Evolutionary conservation across 2,113 vertebrate genomes (phyloP).

Genomic region (Collichthys lucidus): DNA sequence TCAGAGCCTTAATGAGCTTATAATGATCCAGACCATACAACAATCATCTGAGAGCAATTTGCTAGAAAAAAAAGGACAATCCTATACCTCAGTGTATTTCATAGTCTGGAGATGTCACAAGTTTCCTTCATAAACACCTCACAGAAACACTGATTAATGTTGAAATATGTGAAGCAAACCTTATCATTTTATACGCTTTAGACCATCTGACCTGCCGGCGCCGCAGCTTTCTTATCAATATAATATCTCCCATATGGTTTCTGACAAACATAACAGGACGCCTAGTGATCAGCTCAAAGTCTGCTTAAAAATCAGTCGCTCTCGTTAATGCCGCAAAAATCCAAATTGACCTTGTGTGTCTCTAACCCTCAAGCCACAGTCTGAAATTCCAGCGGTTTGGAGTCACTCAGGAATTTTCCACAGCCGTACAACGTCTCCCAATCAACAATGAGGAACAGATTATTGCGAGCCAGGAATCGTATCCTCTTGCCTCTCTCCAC

Average conservation of each 20-base stretch:
- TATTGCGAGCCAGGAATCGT: constrained; percentile 73
- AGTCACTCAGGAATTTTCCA: constrained; percentile 83
- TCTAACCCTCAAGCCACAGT: constrained; percentile 83
- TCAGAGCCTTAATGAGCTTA: neutral
- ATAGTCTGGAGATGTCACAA: constrained; percentile 1
- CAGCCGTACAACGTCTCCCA: constrained; percentile 80
- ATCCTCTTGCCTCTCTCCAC: constrained; percentile 72
- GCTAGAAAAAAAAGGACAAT: neutral
- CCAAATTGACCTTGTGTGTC: constrained; percentile 79
- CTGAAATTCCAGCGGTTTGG: constrained; percentile 85
- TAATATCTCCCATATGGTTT: constrained; percentile 60
- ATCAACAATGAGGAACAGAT: constrained; percentile 84
- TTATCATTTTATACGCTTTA: constrained; percentile 16
- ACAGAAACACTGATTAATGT: neutral
- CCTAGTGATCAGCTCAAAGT: constrained; percentile 51
- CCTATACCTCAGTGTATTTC: neutral
- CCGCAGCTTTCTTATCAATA: constrained; percentile 25
- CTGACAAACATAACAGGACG: constrained; percentile 53
- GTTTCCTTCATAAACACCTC: neutral
- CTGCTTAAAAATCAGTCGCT: constrained; percentile 63
- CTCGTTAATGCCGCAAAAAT: constrained; percentile 76
- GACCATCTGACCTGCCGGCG: constrained; percentile 23
- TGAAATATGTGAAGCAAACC: constrained; percentile 8
- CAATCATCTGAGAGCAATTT: neutral
- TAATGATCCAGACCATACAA: neutral